Evolutionary conservation across 2,113 vertebrate genomes (phyloP), one percentile per base, ranked within the genome.

Genomic region (Geothlypis trichas): DNA sequence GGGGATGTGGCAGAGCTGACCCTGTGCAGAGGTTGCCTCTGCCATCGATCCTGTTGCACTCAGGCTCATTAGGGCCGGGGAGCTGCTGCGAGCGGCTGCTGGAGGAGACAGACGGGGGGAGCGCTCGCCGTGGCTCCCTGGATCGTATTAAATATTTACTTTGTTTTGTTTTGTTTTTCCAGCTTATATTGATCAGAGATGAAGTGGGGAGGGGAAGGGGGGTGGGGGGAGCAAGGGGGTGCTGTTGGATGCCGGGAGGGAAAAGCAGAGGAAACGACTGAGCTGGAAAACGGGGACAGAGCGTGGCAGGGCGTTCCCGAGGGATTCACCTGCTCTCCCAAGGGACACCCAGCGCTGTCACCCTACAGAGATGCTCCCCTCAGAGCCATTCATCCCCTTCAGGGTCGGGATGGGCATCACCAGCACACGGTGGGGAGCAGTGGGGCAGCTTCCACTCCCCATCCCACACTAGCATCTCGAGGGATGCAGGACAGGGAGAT

Each of bases 111-210:
- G 90, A 63, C 84, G 54, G 87, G 96, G 90, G 82, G 89, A 82
- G 94, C 15, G 28, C 68, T 90, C 54, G 18, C 85, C 52, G 84
- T 73, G 93, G 83, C 92, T 95, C 96, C 95, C 96, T 90, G 95
- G 93, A 92, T 92, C 84, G 59, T 90, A 97, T 97, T 96, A 97
- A 97, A 97, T 97, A 97, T 97, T 97, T 95, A 97, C 96, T 95
- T 95, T 96, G 96, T 96, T 97, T 90, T 93, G 96, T 95, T 94
- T 89, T 96, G 93, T 93, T 95, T 95, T 92, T 93, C 95, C 93
- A 80, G 95, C 90, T 89, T 89, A 73, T 84, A 96, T 97, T 86
- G 94, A 96, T 95, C 87, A 51, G 83, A 87, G 65, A 42, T 44
- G 84, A 67, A 27, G 81, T 8, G 31, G 61, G 49, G 47, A 21